Percentiles rank a stretch among this genome's conserved stretches.
Conservation (phyloP, 2,888 invertebrate genomes). For the Papilio demoleus region DNA sequence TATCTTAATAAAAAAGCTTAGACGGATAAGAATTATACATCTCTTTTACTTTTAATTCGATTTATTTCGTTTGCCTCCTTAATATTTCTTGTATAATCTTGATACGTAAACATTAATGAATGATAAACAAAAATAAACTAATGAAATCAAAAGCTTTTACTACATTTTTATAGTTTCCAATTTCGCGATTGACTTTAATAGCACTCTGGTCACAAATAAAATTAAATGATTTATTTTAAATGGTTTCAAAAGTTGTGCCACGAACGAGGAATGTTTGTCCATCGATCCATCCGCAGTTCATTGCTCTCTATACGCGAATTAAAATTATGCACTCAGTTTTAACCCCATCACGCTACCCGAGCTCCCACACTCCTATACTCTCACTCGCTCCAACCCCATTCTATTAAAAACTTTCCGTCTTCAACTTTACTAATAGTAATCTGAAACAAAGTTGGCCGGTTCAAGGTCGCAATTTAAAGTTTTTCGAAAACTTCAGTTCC, state of each 20-base stretch:
- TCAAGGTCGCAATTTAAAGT: constrained; percentile 85
- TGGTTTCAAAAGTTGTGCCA: constrained; percentile 75
- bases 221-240: constrained; percentile 77
- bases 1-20: constrained; percentile 48
- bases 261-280: constrained; percentile 58
- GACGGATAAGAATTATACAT: constrained; percentile 46
- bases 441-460: constrained; percentile 81
- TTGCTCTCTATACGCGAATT: constrained; percentile 63
- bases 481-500: constrained; percentile 82
- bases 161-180: not conserved
- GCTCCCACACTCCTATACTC: constrained; percentile 63
- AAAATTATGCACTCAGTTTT: constrained; percentile 56
- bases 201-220: constrained; percentile 13
- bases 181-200: not conserved
- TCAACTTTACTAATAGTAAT: constrained; percentile 81
- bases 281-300: constrained; percentile 71
- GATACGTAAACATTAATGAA: not conserved
- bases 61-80: constrained; percentile 37
- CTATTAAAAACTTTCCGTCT: constrained; percentile 75
- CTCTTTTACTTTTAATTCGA: constrained; percentile 46
- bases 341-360: constrained; percentile 54
- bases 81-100: constrained; percentile 1
- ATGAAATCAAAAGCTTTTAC: not conserved
- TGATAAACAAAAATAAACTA: not conserved
- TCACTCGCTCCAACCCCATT: constrained; percentile 69